Evolutionary conservation across 2,797 vertebrate genomes (phyloP), one percentile per base, ranked within the genome.

Genomic region (Rhabdophis nuchalis): DNA sequence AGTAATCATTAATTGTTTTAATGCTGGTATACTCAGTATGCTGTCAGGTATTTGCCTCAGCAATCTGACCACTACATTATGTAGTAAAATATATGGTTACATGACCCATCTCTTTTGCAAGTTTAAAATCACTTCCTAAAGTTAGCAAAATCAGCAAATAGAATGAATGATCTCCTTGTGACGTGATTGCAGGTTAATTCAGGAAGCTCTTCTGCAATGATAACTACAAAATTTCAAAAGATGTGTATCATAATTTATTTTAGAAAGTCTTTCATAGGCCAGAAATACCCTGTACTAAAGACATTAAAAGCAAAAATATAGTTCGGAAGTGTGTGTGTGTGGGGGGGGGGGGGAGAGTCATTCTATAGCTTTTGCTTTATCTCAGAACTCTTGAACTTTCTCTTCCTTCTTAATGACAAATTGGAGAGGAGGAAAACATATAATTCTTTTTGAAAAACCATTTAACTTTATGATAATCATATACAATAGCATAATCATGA

Each of bases 211-310:
- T 77, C 2, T 12, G 50, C 0, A 25, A 88, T 8, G 14, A 32
- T 3, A 95, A 87, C 10, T 27, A 0, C 29, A 5, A 0, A 88
- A 1, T 56, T 93, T 64, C 53, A 7, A 46, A 82, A 82, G 10
- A 25, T 91, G 61, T 16, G 20, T 0, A 5, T 56, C 13, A 18
- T 0, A 16, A 61, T 25, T 93, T 60, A 4, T 77, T 23, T 88
- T 0, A 0, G 6, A 82, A n/a, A 93, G 13, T 0, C 52, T 1
- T 1, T 0, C 23, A 23, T 46, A 91, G 87, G 12, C 0, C 0
- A 36, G 0, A 0, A 4, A 53, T 82, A 3, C 20, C 57, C 5
- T 89, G 10, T 2, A n/a, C n/a, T 90, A 87, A 57, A 27, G 32
- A 36, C 1, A 46, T 86, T 92, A 85, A 3, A 72, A 1, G 60